Percentiles rank a stretch among this genome's conserved stretches.
phyloP scores from a whole-genome alignment of 2,888 invertebrate species.

The Labia minor region DNA sequence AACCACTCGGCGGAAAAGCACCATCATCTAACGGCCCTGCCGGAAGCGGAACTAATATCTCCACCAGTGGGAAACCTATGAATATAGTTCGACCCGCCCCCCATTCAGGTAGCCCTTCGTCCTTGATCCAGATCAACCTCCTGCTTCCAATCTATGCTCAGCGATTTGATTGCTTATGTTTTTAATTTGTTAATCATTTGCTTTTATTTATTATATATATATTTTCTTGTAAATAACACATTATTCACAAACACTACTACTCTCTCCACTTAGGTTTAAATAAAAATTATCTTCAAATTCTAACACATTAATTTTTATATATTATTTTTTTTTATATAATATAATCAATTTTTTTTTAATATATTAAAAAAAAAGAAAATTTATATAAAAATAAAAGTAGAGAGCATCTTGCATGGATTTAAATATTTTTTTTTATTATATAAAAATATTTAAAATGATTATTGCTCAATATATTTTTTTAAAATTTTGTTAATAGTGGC shows the following conservation, averaged over 20 bases:
- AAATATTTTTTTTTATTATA: conserved; percentile 19
- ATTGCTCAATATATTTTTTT: conserved; percentile 14
- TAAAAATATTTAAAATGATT: no score
- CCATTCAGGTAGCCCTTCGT: conserved; percentile 22
- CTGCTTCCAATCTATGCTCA: neutral
- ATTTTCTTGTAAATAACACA: neutral
- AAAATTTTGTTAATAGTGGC: conserved; percentile 19
- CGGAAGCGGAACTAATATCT: conserved; percentile 15
- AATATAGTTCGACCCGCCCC: conserved; percentile 17
- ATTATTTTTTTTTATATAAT: neutral
- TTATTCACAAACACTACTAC: neutral
- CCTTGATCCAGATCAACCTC: neutral
- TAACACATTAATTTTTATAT: neutral
- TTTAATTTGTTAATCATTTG: neutral
- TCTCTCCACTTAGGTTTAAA: neutral
- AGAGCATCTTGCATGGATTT: conserved; percentile 20
- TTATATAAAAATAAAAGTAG: no score
- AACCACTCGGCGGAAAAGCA: conserved; percentile 57
- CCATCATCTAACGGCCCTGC: conserved; percentile 35
- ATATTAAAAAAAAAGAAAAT: no score
- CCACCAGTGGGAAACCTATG: conserved; percentile 19
- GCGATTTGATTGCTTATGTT: neutral
- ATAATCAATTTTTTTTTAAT: neutral
- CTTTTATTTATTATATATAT: no score
- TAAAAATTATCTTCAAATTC: neutral